phyloP scores from a whole-genome alignment of 2,888 invertebrate species.

The Melangyna quadrimaculata region DNA sequence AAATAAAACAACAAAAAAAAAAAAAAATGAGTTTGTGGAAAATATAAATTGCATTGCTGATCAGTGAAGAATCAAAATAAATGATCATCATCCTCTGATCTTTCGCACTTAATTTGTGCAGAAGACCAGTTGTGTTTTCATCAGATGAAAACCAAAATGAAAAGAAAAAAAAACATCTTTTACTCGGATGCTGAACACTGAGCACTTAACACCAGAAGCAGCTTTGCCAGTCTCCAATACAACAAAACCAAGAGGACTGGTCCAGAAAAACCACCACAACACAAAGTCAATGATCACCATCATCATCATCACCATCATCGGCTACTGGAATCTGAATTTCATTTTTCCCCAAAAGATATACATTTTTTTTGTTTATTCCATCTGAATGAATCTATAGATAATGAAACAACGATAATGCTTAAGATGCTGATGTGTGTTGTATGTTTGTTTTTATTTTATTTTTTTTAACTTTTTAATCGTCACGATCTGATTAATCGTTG shows the following conservation, averaged over 20 bases:
- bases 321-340: conserved; percentile 66
- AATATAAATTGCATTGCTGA: conserved; percentile 69
- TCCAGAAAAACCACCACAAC: background rate
- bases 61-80: conserved; percentile 70
- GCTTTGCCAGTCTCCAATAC: conserved; percentile 43
- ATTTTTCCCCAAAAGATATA: conserved; percentile 17
- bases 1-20: background rate
- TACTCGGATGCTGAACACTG: conserved; percentile 27
- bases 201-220: conserved; percentile 66
- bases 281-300: conserved; percentile 60
- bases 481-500: conserved; percentile 48
- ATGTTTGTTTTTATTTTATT: conserved; percentile 7
- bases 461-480: conserved; percentile 28
- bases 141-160: background rate
- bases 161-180: conserved; percentile 1
- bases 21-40: conserved; percentile 21
- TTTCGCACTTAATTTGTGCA: conserved; percentile 66
- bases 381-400: conserved; percentile 38
- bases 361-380: conserved; percentile 16
- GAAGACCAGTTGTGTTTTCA: conserved; percentile 48
- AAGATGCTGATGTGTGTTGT: conserved; percentile 23
- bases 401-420: conserved; percentile 42
- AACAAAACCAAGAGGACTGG: conserved; percentile 9
- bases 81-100: conserved; percentile 65
- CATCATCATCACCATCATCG: conserved; percentile 52